Percentiles rank a stretch among this genome's conserved stretches.
Evolutionary conservation across 2,888 invertebrate species (phyloP).

Genomic region (Andrena dorsata): DNA sequence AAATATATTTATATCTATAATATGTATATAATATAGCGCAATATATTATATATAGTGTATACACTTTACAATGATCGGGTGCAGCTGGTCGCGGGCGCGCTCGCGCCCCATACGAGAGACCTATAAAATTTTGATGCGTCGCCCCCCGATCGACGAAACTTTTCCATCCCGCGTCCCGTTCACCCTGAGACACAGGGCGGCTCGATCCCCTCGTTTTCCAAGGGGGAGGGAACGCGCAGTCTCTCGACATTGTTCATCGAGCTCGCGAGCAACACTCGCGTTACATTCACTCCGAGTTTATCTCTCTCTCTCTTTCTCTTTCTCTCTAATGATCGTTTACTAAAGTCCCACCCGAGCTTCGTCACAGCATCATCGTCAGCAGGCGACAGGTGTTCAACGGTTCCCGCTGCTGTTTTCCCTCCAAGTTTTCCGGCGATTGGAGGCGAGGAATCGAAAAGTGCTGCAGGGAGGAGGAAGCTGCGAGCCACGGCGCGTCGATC

Average conservation of each 20-base stretch:
- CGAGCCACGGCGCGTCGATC: conserved; percentile 34
- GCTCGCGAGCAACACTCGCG: background rate
- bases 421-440: conserved; percentile 22
- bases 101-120: background rate
- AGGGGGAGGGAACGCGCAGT: background rate
- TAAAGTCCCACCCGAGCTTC: background rate
- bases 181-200: background rate
- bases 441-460: conserved; percentile 30
- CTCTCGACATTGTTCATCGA: conserved; percentile 13
- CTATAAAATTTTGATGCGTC: background rate
- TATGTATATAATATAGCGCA: conserved; percentile 30
- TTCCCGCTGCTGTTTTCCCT: background rate
- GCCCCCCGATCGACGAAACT: conserved; percentile 36
- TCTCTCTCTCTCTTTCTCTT: background rate
- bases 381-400: conserved; percentile 10
- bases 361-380: background rate
- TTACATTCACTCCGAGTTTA: background rate
- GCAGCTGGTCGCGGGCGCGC: too few species aligned
- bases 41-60: conserved; percentile 40
- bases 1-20: too few species aligned
- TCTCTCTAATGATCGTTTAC: background rate
- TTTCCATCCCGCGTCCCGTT: conserved; percentile 5
- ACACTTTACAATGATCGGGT: conserved; percentile 28
- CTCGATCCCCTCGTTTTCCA: background rate
- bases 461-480: conserved; percentile 38